Evolutionary conservation across 2,888 invertebrate species (phyloP).

Genomic region (Cynaeus angustus): DNA sequence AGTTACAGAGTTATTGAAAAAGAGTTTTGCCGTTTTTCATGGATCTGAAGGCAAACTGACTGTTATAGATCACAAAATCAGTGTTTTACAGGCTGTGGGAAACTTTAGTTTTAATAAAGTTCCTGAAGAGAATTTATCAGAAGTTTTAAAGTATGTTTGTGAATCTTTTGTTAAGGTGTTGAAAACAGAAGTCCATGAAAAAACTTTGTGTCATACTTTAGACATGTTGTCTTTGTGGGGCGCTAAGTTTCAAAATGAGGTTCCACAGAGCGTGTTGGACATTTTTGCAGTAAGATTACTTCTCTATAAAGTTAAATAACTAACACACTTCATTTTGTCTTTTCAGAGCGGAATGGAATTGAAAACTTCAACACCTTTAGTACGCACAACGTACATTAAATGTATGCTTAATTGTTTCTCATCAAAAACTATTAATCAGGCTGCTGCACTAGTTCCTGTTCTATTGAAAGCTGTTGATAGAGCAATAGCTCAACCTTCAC

Average conservation of each 20-base stretch:
- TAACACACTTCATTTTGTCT: too few species aligned
- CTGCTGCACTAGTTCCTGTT: conserved; percentile 75
- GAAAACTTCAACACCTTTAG: conserved; percentile 85
- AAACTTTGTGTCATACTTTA: conserved; percentile 86
- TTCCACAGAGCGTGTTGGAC: conserved; percentile 79
- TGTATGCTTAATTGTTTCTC: conserved; percentile 82
- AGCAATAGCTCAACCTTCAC: conserved; percentile 83
- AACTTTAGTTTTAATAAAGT: conserved; percentile 83
- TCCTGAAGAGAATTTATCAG: conserved; percentile 74
- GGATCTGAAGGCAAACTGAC: conserved; percentile 94
- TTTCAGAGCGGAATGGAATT: conserved; percentile 79
- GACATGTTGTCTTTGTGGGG: conserved; percentile 90
- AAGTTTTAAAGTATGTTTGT: conserved; percentile 77
- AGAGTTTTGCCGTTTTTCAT: conserved; percentile 86
- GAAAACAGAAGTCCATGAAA: conserved; percentile 93
- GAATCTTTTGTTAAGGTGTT: conserved; percentile 84
- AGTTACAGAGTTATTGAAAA: conserved; percentile 80
- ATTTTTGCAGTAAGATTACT: conserved; percentile 74
- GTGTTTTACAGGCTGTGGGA: conserved; percentile 87
- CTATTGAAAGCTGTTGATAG: conserved; percentile 83
- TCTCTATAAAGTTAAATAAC: conserved; percentile 18
- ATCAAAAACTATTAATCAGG: conserved; percentile 72
- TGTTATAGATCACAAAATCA: conserved; percentile 90
- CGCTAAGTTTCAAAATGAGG: conserved; percentile 76
- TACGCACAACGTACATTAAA: conserved; percentile 86